These are phyloP conservation scores for Scaptomyza montana DNA, from an alignment of 1,140 invertebrate species.

Conservation along the genomic window DNA sequence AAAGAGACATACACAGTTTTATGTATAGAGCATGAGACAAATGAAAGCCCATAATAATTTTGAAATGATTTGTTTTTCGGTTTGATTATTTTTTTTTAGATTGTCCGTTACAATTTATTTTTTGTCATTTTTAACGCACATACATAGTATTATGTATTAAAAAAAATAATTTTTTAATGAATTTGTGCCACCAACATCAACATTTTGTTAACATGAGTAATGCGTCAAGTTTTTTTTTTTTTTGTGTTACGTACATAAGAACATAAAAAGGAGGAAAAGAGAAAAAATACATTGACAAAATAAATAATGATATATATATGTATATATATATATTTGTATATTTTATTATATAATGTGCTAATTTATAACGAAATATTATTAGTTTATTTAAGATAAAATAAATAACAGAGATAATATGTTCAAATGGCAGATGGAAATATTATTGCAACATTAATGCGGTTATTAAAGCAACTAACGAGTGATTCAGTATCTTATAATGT, in stretches of 20 bases:
- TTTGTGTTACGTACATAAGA: slow-evolving; percentile 68
- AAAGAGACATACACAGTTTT: slow-evolving; percentile 70
- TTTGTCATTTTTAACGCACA: slow-evolving; percentile 41
- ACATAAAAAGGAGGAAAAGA: slow-evolving; percentile 82
- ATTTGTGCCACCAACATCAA: slow-evolving; percentile 82
- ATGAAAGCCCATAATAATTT: slow-evolving; percentile 59
- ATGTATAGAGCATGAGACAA: slow-evolving; percentile 64
- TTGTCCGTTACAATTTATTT: slow-evolving; percentile 21
- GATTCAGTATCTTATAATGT: neutral
- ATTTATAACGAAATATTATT: neutral
- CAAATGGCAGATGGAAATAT: too few relatives aligned
- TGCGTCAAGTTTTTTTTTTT: slow-evolving; percentile 49
- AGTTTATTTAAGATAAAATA: neutral
- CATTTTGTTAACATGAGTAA: slow-evolving; percentile 53
- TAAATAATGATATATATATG: slow-evolving; percentile 60
- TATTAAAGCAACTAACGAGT: neutral
- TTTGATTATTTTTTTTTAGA: slow-evolving; percentile 36
- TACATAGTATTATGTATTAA: slow-evolving; percentile 22
- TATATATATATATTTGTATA: slow-evolving; percentile 32
- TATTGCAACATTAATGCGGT: slow-evolving; percentile 17
- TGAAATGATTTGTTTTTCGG: slow-evolving; percentile 21
- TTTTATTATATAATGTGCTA: slow-evolving; percentile 7
- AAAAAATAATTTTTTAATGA: slow-evolving; percentile 44
- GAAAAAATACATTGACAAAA: slow-evolving; percentile 83
- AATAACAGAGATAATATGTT: too few relatives aligned